Evolutionary conservation across 2,888 invertebrate genomes (phyloP).

Genomic region (Hirtodrosophila cameraria): DNA sequence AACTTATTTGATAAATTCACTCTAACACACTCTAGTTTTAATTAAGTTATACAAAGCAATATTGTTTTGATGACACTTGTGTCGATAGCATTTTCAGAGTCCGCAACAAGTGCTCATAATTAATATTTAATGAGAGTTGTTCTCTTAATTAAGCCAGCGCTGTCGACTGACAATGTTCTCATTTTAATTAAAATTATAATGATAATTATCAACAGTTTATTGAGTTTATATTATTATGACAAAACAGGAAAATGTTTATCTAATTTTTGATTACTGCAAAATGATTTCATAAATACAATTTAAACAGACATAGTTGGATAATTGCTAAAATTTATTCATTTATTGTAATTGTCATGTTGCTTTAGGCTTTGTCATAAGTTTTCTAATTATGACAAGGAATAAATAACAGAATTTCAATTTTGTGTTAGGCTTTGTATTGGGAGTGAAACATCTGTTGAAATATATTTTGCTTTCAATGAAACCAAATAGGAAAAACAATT

Average conservation of each 20-base stretch:
- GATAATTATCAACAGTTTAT: background rate
- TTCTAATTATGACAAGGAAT: too few species aligned
- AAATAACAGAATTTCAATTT: too few species aligned
- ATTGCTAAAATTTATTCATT: too few species aligned
- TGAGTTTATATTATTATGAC: background rate
- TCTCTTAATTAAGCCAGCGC: constrained; percentile 25
- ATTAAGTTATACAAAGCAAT: background rate
- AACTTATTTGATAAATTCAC: too few species aligned
- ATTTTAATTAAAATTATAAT: constrained; percentile 10
- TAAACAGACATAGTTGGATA: background rate
- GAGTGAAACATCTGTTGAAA: too few species aligned
- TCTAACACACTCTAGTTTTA: background rate
- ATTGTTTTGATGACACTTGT: background rate
- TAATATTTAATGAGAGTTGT: constrained; percentile 27
- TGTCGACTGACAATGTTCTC: constrained; percentile 9
- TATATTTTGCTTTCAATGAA: too few species aligned
- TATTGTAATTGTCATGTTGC: background rate
- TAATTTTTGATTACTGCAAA: background rate
- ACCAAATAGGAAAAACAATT: too few species aligned
- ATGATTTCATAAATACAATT: background rate
- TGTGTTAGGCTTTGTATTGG: too few species aligned
- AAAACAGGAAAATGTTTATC: background rate
- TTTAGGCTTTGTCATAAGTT: too few species aligned
- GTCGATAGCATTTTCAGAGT: background rate
- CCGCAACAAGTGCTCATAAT: constrained; percentile 24